Evolutionary conservation across 2,113 vertebrate genomes (phyloP).

Genomic region (Dissostichus mawsoni): DNA sequence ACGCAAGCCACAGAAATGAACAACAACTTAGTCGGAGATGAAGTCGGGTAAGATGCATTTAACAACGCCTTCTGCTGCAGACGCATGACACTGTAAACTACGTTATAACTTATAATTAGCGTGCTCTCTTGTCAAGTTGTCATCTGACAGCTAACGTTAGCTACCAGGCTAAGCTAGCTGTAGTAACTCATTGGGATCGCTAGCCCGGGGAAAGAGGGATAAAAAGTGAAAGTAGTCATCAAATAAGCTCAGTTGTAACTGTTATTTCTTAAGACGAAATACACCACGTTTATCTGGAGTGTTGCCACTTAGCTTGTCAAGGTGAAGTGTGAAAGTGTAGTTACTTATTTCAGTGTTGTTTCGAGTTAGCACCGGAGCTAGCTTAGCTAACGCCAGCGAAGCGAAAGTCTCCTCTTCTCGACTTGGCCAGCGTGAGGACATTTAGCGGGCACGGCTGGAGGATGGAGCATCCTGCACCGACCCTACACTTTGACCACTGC

Average conservation of each 20-base stretch:
- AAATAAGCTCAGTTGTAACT: conserved; percentile 11
- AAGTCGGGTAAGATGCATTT: conserved; percentile 90
- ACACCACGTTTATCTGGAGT: neutral
- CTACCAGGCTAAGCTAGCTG: conserved; percentile 69
- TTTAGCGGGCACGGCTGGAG: conserved; percentile 78
- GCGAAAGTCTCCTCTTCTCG: conserved; percentile 59
- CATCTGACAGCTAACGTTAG: conserved; percentile 71
- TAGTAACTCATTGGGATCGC: conserved; percentile 64
- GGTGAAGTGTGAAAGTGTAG: neutral
- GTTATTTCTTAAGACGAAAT: neutral
- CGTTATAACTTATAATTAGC: conserved; percentile 22
- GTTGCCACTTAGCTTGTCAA: neutral
- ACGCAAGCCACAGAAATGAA: conserved; percentile 88
- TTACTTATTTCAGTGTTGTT: conserved; percentile 56
- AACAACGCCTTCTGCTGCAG: neutral
- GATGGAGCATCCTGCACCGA: conserved; percentile 56
- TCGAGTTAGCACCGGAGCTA: conserved; percentile 66
- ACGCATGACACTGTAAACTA: neutral
- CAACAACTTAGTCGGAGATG: conserved; percentile 93
- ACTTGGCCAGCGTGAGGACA: conserved; percentile 67
- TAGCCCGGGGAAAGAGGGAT: conserved; percentile 51
- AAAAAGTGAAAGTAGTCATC: conserved; percentile 65
- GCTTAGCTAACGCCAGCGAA: conserved; percentile 64
- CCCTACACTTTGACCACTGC: neutral
- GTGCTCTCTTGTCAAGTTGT: conserved; percentile 50